Conservation (phyloP, 2,888 invertebrate genomes). For the Andrena minutula region DNA sequence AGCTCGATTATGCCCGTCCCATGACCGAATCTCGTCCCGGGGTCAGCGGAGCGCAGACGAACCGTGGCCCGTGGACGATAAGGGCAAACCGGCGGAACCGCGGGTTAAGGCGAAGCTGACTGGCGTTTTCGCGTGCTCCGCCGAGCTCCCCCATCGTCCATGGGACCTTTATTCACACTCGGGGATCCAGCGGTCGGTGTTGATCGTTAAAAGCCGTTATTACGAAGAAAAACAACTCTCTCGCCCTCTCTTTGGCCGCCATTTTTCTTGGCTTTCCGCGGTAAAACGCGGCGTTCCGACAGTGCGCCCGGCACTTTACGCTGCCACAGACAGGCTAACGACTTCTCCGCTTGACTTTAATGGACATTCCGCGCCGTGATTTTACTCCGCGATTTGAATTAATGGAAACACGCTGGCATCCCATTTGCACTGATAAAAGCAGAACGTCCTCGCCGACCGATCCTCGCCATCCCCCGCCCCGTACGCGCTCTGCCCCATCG, state of each 20-base stretch:
- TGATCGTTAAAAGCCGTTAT: slow-evolving; percentile 55
- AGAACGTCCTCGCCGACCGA: slow-evolving; percentile 57
- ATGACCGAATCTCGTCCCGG: too few relatives aligned
- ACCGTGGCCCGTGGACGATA: too few relatives aligned
- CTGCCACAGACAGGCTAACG: slow-evolving; percentile 68
- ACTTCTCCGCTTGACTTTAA: slow-evolving; percentile 71
- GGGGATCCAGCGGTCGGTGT: slow-evolving; percentile 17
- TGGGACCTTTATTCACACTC: slow-evolving; percentile 38
- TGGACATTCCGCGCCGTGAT: slow-evolving; percentile 75
- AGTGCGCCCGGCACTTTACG: slow-evolving; percentile 45
- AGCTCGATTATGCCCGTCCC: not conserved
- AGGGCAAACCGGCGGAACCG: not conserved
- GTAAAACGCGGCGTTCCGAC: slow-evolving; percentile 48
- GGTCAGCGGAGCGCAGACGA: too few relatives aligned
- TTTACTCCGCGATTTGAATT: slow-evolving; percentile 80
- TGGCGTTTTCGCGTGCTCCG: slow-evolving; percentile 21
- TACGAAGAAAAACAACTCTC: slow-evolving; percentile 49
- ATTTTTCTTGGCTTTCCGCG: slow-evolving; percentile 48
- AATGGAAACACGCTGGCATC: slow-evolving; percentile 80
- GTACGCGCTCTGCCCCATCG: slow-evolving; percentile 27
- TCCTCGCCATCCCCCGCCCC: slow-evolving; percentile 22
- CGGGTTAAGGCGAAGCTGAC: slow-evolving; percentile 19
- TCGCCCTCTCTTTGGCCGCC: not conserved
- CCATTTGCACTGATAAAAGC: slow-evolving; percentile 71
- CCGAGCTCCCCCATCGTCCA: slow-evolving; percentile 7